These are phyloP conservation scores for Leucoraja erinaceus DNA, from an alignment of 2,113 vertebrate genomes.

Conservation along the genomic window DNA sequence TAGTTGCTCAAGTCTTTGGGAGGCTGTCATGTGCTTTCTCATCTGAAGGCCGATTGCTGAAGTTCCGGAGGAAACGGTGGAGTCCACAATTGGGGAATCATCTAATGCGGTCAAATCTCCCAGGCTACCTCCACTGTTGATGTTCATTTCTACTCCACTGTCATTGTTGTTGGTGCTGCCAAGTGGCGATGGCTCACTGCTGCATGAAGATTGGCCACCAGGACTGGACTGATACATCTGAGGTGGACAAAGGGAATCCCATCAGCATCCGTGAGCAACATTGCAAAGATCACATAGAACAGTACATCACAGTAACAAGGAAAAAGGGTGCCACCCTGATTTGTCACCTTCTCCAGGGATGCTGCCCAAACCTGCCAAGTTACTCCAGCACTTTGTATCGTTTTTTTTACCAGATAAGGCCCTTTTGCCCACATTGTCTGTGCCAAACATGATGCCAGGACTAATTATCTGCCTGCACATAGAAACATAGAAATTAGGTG, in stretches of 20 bases:
- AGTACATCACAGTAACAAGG: too few species aligned
- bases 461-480: too few species aligned
- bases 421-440: too few species aligned
- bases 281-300: too few species aligned
- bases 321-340: too few species aligned
- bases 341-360: too few species aligned
- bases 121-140: slow-evolving; percentile 90
- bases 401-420: too few species aligned
- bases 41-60: slow-evolving; percentile 78
- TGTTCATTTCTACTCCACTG: slow-evolving; percentile 91
- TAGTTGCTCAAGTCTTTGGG: slow-evolving; percentile 87
- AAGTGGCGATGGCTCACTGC: slow-evolving; percentile 93
- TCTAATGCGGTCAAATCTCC: slow-evolving; percentile 83
- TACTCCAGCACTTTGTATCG: too few species aligned
- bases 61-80: slow-evolving; percentile 70
- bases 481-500: too few species aligned
- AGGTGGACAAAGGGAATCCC: slow-evolving; percentile 38
- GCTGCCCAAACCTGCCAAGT: too few species aligned
- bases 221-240: slow-evolving; percentile 97
- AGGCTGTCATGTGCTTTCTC: slow-evolving; percentile 69
- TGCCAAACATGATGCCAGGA: too few species aligned
- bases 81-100: slow-evolving; percentile 75
- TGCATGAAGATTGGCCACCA: slow-evolving; percentile 94
- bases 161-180: slow-evolving; percentile 91
- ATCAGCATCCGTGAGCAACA: background rate